Conservation (phyloP, 2,888 invertebrate genomes). For the Chymomyza procnemis region DNA sequence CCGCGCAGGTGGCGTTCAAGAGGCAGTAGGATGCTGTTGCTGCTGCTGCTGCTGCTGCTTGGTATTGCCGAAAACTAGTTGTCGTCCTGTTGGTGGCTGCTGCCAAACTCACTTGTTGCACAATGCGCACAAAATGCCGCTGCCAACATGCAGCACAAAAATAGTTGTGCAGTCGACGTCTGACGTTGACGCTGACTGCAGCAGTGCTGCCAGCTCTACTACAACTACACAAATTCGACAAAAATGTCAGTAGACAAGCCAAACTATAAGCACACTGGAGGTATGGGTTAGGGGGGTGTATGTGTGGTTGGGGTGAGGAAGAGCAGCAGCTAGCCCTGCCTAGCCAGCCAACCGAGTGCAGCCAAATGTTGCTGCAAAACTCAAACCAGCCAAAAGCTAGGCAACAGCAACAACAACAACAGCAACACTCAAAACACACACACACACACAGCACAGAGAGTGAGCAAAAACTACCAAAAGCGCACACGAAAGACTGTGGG, state of each 20-base stretch:
- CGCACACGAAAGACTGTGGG: slow-evolving; percentile 38
- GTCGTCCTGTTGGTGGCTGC: slow-evolving; percentile 77
- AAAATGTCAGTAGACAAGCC: slow-evolving; percentile 74
- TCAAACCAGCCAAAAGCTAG: slow-evolving; percentile 59
- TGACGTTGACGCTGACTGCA: slow-evolving; percentile 27
- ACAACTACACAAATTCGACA: slow-evolving; percentile 71
- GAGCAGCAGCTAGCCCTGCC: slow-evolving; percentile 27
- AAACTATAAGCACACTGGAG: slow-evolving; percentile 47
- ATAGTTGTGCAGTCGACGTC: slow-evolving; percentile 61
- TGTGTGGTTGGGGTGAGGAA: neutral
- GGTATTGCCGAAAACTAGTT: slow-evolving; percentile 70
- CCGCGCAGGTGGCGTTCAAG: neutral
- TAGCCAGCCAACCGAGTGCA: slow-evolving; percentile 67
- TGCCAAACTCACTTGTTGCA: slow-evolving; percentile 80
- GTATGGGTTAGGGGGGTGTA: no score
- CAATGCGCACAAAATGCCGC: slow-evolving; percentile 74
- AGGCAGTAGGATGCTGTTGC: slow-evolving; percentile 5
- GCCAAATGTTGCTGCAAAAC: slow-evolving; percentile 72
- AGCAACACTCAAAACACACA: slow-evolving; percentile 23
- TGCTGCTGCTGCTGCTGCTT: slow-evolving; percentile 45
- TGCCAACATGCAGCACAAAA: slow-evolving; percentile 47
- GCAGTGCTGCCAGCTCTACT: slow-evolving; percentile 3
- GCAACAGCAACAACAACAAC: slow-evolving; percentile 6
- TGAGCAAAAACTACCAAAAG: slow-evolving; percentile 63
- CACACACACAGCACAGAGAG: slow-evolving; percentile 4